A percentile compares a stretch with the other conserved stretches of the same genome.
Evolutionary conservation across 2,113 vertebrate genomes (phyloP).

Genomic region (Ammodytes dubius): DNA sequence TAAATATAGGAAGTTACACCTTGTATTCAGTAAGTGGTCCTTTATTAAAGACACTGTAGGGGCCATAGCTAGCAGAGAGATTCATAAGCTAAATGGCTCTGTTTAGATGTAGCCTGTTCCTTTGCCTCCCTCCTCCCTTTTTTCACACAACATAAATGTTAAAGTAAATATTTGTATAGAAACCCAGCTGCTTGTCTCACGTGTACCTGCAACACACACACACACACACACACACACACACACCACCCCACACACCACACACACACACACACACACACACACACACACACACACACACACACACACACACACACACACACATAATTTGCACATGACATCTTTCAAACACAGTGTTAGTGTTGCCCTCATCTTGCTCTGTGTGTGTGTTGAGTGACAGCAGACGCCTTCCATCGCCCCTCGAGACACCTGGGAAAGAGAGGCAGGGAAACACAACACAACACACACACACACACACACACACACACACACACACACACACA

Average conservation of each 20-base stretch:
- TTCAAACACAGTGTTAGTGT: constrained; percentile 2
- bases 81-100: no score
- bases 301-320: not conserved
- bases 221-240: constrained; percentile 7
- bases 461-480: not conserved
- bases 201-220: no score
- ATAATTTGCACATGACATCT: not conserved
- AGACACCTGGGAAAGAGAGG: constrained; percentile 11
- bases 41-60: no score
- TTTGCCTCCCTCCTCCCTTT: no score
- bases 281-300: not conserved
- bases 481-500: constrained; percentile 1
- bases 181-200: no score
- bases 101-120: no score
- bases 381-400: constrained; percentile 53
- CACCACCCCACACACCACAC: constrained; percentile 25
- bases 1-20: no score
- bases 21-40: no score
- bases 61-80: no score
- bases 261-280: not conserved
- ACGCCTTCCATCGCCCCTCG: not conserved
- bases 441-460: not conserved
- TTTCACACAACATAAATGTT: no score
- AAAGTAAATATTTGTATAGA: no score
- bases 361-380: constrained; percentile 18